Percentiles rank a stretch among this genome's conserved stretches.
phyloP scores from a whole-genome alignment of 2,797 vertebrate genomes.

The Epinephelus malabaricus region DNA sequence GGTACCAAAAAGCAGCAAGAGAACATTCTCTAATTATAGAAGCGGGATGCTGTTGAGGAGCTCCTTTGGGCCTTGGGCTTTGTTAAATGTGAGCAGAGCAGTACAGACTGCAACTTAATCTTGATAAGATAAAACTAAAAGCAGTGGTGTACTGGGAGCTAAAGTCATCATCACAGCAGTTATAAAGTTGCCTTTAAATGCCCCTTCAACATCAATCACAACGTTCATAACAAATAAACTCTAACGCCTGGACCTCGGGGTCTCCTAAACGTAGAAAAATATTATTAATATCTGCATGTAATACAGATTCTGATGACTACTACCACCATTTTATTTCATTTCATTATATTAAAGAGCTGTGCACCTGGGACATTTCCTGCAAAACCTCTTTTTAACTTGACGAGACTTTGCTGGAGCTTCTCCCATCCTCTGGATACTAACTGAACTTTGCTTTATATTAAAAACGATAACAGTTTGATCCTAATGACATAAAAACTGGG shows the following conservation, averaged over 20 bases:
- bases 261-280: neutral
- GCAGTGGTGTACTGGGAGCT: slow-evolving; percentile 10
- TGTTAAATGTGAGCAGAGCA: slow-evolving; percentile 43
- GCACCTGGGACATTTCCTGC: neutral
- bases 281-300: slow-evolving; percentile 9
- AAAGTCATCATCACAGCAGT: slow-evolving; percentile 28
- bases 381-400: neutral
- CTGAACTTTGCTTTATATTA: neutral
- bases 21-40: slow-evolving; percentile 65
- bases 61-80: slow-evolving; percentile 55
- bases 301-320: neutral
- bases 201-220: slow-evolving; percentile 18
- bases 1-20: slow-evolving; percentile 24
- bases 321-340: slow-evolving; percentile 1
- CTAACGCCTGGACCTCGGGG: neutral
- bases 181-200: slow-evolving; percentile 11
- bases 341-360: neutral
- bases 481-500: neutral
- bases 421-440: neutral
- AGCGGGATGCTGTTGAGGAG: slow-evolving; percentile 37
- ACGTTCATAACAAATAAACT: slow-evolving; percentile 18
- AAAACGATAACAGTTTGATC: neutral
- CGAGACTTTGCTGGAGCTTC: neutral
- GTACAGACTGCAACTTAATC: slow-evolving; percentile 35
- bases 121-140: slow-evolving; percentile 48